phyloP scores from a whole-genome alignment of 2,888 invertebrate species.

The Eurois occulta region DNA sequence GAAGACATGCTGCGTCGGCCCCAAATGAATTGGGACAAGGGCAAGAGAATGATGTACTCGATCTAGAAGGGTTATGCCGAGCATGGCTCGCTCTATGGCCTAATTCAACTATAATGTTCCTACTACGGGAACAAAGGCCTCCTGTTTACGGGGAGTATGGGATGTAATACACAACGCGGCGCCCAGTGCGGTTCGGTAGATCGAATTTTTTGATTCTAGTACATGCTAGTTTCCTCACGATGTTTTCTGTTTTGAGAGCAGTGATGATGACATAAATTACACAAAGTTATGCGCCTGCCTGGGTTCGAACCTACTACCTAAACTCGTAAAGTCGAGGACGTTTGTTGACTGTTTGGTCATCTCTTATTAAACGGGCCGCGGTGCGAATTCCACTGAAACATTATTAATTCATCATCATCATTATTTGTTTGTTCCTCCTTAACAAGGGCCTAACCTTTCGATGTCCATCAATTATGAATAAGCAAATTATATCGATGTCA shows the following conservation, averaged over 20 bases:
- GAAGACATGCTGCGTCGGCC: no score
- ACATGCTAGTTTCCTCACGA: neutral
- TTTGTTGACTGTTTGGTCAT: no score
- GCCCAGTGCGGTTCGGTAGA: neutral
- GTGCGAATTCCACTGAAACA: neutral
- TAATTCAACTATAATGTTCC: neutral
- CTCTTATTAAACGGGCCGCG: neutral
- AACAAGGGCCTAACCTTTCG: neutral
- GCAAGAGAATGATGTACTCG: no score
- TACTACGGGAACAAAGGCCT: no score
- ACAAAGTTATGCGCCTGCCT: neutral
- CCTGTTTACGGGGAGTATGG: no score
- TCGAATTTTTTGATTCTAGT: neutral
- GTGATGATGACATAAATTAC: neutral
- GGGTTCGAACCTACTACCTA: neutral
- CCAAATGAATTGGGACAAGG: no score
- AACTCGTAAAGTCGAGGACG: neutral
- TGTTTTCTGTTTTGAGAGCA: neutral
- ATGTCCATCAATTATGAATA: neutral
- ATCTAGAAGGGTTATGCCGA: no score
- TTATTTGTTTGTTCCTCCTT: neutral
- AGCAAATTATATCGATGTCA: no score
- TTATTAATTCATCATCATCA: no score
- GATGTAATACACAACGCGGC: no score
- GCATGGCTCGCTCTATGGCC: no score